Conservation (phyloP, 2,888 invertebrate genomes). For the Frankliniella intonsa region DNA sequence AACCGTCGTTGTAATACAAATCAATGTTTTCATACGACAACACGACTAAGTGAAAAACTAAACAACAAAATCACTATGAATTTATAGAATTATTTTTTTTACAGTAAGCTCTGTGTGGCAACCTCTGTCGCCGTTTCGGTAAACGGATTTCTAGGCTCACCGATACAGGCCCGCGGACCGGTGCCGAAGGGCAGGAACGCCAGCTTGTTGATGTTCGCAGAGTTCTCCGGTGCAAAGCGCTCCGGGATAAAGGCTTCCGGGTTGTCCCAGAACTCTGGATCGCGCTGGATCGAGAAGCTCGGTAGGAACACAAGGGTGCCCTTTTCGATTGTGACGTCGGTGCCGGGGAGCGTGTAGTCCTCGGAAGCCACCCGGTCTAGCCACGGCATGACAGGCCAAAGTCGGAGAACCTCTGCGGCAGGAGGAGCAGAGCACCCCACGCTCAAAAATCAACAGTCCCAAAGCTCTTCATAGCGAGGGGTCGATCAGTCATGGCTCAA, state of each 20-base stretch:
- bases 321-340: conserved; percentile 10
- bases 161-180: conserved; percentile 32
- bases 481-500: too few relatives aligned
- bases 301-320: conserved; percentile 27
- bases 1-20: too few relatives aligned
- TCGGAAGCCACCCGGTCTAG: conserved; percentile 53
- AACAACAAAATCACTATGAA: too few relatives aligned
- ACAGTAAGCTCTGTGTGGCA: too few relatives aligned
- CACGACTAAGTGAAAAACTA: too few relatives aligned
- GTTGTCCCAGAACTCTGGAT: conserved; percentile 29
- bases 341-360: conserved; percentile 8
- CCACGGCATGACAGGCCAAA: not conserved
- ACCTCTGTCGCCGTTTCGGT: too few relatives aligned
- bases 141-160: not conserved
- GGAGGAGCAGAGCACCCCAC: too few relatives aligned
- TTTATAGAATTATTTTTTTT: too few relatives aligned
- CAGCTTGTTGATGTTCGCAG: not conserved
- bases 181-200: conserved; percentile 30
- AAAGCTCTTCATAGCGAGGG: too few relatives aligned
- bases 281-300: conserved; percentile 25
- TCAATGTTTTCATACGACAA: too few relatives aligned
- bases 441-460: too few relatives aligned
- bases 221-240: conserved; percentile 29
- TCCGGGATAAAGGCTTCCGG: conserved; percentile 31
- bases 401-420: not conserved